Evolutionary conservation across 2,797 vertebrate genomes (phyloP).

Genomic region (Macropus fuliginosus): DNA sequence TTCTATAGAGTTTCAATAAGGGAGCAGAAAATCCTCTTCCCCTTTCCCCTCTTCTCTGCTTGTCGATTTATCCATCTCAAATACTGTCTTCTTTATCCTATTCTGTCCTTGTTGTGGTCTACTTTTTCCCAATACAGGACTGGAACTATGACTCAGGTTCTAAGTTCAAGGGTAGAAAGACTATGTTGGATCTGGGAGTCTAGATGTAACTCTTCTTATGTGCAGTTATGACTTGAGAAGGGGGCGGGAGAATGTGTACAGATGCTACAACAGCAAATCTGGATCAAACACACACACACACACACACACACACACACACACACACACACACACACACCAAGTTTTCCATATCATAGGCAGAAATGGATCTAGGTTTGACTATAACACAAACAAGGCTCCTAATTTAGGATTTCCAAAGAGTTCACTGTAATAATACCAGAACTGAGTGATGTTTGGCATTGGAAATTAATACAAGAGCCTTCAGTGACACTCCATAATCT

Average conservation of each 20-base stretch:
- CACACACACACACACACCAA: no score
- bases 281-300: background rate
- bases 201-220: background rate
- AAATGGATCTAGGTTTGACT: background rate
- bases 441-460: background rate
- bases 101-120: background rate
- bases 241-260: background rate
- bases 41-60: background rate
- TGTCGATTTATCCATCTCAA: background rate
- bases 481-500: background rate
- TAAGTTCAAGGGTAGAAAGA: background rate
- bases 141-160: background rate
- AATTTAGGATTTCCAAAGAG: background rate
- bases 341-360: background rate
- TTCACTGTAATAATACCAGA: background rate
- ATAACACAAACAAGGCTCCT: background rate
- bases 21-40: background rate
- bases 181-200: background rate
- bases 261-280: background rate
- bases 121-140: background rate
- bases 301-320: no score
- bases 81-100: background rate
- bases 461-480: background rate
- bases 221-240: background rate
- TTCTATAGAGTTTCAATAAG: background rate